Evolutionary conservation across 2,113 vertebrate species (phyloP).

Genomic region (Geococcyx californianus): DNA sequence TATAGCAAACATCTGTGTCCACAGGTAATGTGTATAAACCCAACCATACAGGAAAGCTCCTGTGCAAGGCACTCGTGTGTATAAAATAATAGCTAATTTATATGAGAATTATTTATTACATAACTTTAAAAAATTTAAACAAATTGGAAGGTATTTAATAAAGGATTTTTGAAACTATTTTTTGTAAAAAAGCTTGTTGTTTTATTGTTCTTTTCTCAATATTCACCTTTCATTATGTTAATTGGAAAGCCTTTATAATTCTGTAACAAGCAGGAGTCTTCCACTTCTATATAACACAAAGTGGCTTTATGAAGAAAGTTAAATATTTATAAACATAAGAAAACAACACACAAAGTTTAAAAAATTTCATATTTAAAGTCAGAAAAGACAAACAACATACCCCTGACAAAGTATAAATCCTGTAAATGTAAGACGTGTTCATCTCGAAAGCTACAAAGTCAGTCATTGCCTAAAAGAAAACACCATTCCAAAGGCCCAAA

Average conservation of each 20-base stretch:
- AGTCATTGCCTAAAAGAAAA: neutral
- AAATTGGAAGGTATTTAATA: neutral
- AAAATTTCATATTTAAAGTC: neutral
- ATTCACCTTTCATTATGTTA: neutral
- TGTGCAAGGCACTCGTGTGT: neutral
- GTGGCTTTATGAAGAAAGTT: neutral
- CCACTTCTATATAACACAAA: neutral
- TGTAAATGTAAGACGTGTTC: neutral
- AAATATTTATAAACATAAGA: neutral
- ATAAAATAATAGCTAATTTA: neutral
- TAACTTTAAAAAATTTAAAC: neutral
- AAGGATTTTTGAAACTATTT: neutral
- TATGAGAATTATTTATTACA: neutral
- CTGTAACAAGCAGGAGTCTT: neutral
- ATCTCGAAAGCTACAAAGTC: neutral
- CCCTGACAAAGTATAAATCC: neutral
- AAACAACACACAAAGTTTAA: neutral
- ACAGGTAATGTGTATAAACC: neutral
- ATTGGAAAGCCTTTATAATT: neutral
- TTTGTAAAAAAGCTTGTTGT: neutral
- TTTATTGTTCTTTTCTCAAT: neutral
- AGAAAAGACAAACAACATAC: neutral
- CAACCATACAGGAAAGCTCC: neutral
- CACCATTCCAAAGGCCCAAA: neutral
- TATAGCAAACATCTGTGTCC: neutral